Percentiles rank a stretch among this genome's conserved stretches.
These are phyloP conservation scores for Neomorphus geoffroyi DNA, from an alignment of 2,797 vertebrate genomes.

Conservation along the genomic window DNA sequence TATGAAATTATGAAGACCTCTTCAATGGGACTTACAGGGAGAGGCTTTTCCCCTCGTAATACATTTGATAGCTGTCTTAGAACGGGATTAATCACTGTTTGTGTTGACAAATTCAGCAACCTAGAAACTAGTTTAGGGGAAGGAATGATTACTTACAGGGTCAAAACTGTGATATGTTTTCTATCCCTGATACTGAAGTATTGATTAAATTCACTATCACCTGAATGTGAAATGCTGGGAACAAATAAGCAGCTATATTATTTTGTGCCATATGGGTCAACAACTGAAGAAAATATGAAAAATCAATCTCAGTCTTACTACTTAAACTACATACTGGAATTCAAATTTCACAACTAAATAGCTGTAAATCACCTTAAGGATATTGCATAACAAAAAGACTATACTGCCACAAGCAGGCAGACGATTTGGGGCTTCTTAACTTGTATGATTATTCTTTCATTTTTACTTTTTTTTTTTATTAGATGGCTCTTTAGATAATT, in stretches of 20 bases:
- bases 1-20: background rate
- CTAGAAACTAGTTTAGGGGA: background rate
- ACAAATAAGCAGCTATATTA: background rate
- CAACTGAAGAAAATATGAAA: background rate
- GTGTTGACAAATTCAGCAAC: background rate
- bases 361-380: background rate
- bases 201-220: background rate
- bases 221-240: accelerated
- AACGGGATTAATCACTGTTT: background rate
- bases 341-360: background rate
- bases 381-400: background rate
- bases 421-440: background rate
- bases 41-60: background rate
- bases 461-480: background rate
- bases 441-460: background rate
- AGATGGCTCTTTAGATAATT: background rate
- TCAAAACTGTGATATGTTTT: background rate
- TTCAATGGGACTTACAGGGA: background rate
- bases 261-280: background rate
- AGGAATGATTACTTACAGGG: background rate
- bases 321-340: background rate
- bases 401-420: background rate
- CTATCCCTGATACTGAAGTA: background rate
- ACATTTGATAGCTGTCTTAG: background rate
- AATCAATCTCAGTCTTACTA: background rate